These are phyloP conservation scores for Bovichtus variegatus DNA, from an alignment of 2,797 vertebrate species.

Conservation along the genomic window DNA sequence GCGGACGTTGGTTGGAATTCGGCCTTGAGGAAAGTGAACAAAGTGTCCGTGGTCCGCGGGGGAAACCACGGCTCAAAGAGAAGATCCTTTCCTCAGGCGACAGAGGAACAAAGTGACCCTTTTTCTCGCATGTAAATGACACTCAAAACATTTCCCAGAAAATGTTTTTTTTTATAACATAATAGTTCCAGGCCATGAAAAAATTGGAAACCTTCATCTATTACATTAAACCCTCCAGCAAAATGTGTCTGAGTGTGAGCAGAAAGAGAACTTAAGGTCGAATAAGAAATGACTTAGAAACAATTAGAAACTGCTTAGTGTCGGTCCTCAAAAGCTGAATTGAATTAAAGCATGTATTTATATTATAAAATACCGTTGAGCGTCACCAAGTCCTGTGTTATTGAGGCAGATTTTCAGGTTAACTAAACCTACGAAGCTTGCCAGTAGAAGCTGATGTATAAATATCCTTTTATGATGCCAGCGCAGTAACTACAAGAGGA, in stretches of 20 bases:
- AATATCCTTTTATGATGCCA: conserved; percentile 40
- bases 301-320: neutral
- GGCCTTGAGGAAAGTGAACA: conserved; percentile 68
- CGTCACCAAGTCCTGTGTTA: neutral
- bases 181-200: conserved; percentile 31
- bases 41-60: conserved; percentile 74
- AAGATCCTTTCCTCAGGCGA: conserved; percentile 58
- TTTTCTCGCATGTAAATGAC: conserved; percentile 48
- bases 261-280: neutral
- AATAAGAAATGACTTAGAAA: conserved; percentile 9
- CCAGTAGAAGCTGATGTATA: conserved; percentile 22
- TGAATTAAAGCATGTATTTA: neutral
- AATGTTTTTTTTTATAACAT: conserved; percentile 22
- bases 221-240: conserved; percentile 15
- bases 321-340: conserved; percentile 4
- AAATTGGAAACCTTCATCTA: conserved; percentile 43
- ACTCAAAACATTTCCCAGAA: conserved; percentile 60
- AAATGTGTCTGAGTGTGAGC: neutral
- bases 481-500: conserved; percentile 45
- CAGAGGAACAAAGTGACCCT: conserved; percentile 62
- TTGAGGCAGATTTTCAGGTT: conserved; percentile 11
- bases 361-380: conserved; percentile 4
- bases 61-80: conserved; percentile 54
- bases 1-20: conserved; percentile 60
- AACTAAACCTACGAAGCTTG: conserved; percentile 20